Conservation (phyloP, 2,113 vertebrate species). For the Scatophagus argus region DNA sequence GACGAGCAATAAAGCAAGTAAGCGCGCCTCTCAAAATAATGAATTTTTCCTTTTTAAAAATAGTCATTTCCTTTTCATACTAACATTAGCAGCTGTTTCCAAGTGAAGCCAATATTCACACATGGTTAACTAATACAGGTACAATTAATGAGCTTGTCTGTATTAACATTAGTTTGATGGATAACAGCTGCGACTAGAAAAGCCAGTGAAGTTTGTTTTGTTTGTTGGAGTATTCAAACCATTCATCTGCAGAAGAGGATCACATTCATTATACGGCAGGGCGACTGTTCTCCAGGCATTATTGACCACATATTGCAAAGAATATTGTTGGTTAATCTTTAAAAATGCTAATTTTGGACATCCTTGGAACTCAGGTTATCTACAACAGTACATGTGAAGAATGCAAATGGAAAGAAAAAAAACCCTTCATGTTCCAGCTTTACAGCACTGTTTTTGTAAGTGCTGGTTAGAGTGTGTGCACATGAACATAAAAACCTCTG, state of each 20-base stretch:
- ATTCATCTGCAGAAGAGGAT: neutral
- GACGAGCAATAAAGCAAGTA: neutral
- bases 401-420: constrained; percentile 12
- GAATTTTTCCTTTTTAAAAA: neutral
- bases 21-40: neutral
- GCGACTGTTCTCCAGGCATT: constrained; percentile 20
- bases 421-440: constrained; percentile 10
- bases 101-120: neutral
- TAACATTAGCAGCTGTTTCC: neutral
- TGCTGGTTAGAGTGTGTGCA: constrained; percentile 8
- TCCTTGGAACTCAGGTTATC: constrained; percentile 16
- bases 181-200: constrained; percentile 1
- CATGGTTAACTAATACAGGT: neutral
- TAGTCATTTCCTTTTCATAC: neutral
- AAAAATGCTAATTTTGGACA: constrained; percentile 10
- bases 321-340: neutral
- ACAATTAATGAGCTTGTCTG: neutral
- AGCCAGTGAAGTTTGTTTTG: constrained; percentile 11
- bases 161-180: constrained; percentile 19
- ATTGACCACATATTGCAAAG: neutral
- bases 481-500: constrained; percentile 17
- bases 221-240: neutral
- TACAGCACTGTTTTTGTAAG: constrained; percentile 15
- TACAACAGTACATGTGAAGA: constrained; percentile 7
- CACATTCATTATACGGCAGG: neutral